phyloP scores from a whole-genome alignment of 1,140 invertebrate genomes.

The Bombyx mandarina region DNA sequence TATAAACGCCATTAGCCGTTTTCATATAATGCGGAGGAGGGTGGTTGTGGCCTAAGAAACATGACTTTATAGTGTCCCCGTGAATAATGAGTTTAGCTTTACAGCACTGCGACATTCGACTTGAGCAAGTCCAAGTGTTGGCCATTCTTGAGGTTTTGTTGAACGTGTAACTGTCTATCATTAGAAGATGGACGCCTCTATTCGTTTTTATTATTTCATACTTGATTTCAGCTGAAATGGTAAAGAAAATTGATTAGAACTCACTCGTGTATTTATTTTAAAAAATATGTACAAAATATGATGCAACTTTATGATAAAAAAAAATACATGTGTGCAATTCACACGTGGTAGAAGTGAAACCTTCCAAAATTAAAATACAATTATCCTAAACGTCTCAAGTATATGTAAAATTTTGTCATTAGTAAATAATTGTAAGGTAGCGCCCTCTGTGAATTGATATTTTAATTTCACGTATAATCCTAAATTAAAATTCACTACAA shows the following conservation, averaged over 20 bases:
- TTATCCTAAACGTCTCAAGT: too few relatives aligned
- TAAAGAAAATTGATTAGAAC: not conserved
- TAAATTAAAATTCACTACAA: too few relatives aligned
- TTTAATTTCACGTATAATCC: too few relatives aligned
- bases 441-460: too few relatives aligned
- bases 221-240: slow-evolving; percentile 3
- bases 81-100: slow-evolving; percentile 12
- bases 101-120: slow-evolving; percentile 11
- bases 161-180: slow-evolving; percentile 19
- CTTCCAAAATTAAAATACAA: too few relatives aligned
- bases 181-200: slow-evolving; percentile 10
- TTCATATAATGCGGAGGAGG: slow-evolving; percentile 18
- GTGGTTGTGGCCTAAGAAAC: slow-evolving; percentile 21
- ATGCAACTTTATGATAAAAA: too few relatives aligned
- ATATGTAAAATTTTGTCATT: too few relatives aligned
- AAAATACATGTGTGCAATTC: too few relatives aligned
- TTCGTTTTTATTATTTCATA: not conserved
- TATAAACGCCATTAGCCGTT: slow-evolving; percentile 12
- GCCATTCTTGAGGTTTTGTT: slow-evolving; percentile 12
- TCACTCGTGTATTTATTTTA: too few relatives aligned
- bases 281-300: too few relatives aligned
- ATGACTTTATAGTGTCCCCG: slow-evolving; percentile 4
- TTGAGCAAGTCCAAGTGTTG: slow-evolving; percentile 20
- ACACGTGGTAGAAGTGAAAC: too few relatives aligned
- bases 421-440: too few relatives aligned